These are phyloP conservation scores for Hipposideros armiger DNA, from an alignment of 2,113 vertebrate genomes.

Conservation along the genomic window DNA sequence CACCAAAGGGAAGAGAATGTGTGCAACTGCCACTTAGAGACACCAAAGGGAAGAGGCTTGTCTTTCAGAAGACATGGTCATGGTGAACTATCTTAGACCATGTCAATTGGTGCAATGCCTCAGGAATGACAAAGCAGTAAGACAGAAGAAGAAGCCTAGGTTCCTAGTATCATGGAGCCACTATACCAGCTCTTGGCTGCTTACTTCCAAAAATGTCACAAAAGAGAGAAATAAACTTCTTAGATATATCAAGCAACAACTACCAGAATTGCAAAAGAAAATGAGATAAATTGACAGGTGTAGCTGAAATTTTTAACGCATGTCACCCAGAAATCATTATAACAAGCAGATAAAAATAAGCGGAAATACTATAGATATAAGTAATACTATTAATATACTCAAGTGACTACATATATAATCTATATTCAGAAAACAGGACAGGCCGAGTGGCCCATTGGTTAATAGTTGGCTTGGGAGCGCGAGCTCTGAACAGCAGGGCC, in stretches of 20 bases:
- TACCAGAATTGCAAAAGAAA: not conserved
- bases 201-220: not conserved
- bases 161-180: not conserved
- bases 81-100: not conserved
- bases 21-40: not conserved
- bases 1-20: not conserved
- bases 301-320: not conserved
- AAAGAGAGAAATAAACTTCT: conserved; percentile 20
- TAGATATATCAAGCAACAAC: not conserved
- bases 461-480: no score
- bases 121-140: conserved; percentile 38
- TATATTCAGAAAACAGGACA: not conserved
- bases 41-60: not conserved
- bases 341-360: not conserved
- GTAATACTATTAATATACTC: not conserved
- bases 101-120: not conserved
- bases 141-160: not conserved
- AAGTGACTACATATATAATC: not conserved
- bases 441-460: no score
- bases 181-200: not conserved
- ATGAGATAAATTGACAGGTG: not conserved
- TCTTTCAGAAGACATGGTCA: not conserved
- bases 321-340: not conserved
- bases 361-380: not conserved
- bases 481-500: no score